Evolutionary conservation across 2,888 invertebrate genomes (phyloP).

Genomic region (Caenorhabditis becei): DNA sequence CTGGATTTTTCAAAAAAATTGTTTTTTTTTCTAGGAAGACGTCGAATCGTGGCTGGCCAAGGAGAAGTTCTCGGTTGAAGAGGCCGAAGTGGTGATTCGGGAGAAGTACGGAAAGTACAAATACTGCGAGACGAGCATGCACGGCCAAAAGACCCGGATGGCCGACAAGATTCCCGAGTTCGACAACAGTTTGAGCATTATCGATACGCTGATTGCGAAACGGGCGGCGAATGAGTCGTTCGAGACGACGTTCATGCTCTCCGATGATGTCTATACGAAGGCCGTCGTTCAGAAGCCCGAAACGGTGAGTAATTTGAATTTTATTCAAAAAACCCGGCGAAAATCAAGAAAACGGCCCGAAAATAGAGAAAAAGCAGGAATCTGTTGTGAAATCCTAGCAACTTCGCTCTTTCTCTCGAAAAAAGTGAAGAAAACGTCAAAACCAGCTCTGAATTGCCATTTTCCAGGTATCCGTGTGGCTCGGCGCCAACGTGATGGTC

Average conservation of each 20-base stretch:
- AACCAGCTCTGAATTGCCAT: background rate
- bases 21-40: constrained; percentile 66
- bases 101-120: constrained; percentile 73
- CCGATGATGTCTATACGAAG: constrained; percentile 74
- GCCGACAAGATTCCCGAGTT: constrained; percentile 73
- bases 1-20: background rate
- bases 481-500: constrained; percentile 80
- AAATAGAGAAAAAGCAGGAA: background rate
- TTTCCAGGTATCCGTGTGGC: constrained; percentile 71
- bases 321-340: background rate
- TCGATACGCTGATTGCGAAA: constrained; percentile 86
- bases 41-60: constrained; percentile 66
- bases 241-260: constrained; percentile 71
- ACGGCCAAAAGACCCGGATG: constrained; percentile 58
- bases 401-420: too few species aligned
- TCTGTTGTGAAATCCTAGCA: background rate
- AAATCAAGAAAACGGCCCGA: background rate
- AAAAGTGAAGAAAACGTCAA: background rate
- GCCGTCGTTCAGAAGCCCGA: constrained; percentile 71
- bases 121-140: constrained; percentile 68
- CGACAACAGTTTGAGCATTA: constrained; percentile 86
- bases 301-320: constrained; percentile 48
- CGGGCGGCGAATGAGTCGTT: constrained; percentile 67
- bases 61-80: constrained; percentile 65
- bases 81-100: constrained; percentile 66